Base-by-base conservation (phyloP, 2,888 invertebrate species). In the Biston betularia region DNA sequence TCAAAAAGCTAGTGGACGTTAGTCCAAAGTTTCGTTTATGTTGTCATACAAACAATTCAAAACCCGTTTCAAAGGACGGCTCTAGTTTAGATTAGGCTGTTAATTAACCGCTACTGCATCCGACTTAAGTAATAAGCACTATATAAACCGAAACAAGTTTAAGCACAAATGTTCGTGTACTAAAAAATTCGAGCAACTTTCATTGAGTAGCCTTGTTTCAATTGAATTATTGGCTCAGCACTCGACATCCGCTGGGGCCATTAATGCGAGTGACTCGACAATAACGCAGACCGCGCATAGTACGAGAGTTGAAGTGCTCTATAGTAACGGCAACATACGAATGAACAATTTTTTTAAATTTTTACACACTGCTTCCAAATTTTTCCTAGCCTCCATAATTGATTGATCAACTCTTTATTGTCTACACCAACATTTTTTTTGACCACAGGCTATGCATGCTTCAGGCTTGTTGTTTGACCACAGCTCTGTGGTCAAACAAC, bases 181-280 rank as follows among this genome's bases (percentile, higher is more conserved):
- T 7, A 9, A 65, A 63, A 63, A 54, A 58, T 59, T 58, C 60
- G 49, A 38, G 45, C 57, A 38, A 44, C 44, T 54, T 50, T 53
- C 34, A 24, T 60, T 3, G 42, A 59, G 48, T 55, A 65, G 45
- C 56, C 61, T 57, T 52, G 61, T 66, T 65, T 48, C 49, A 14
- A 65, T 65, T 52, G 65, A 66, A 61, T 66, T 53, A 66, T 66
- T 66, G 52, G 56, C 46, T 61, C n/a, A 48, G 45, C 45, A 45
- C 55, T 55, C 33, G 38, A 35, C 50, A 48, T 59, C 54, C 54
- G 54, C 54, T 48, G 63, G 53, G 15, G 55, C 53, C 60, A 60
- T 65, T 65, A 65, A 33, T 34, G 50, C 55, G 5, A 11, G 60
- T 66, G 65, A 66, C 57, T 61, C 52, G 65, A 24, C 65, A 53